Evolutionary conservation across 2,797 vertebrate species (phyloP), one percentile per base, ranked within the genome.

Genomic region (Pangasius larnaudii): DNA sequence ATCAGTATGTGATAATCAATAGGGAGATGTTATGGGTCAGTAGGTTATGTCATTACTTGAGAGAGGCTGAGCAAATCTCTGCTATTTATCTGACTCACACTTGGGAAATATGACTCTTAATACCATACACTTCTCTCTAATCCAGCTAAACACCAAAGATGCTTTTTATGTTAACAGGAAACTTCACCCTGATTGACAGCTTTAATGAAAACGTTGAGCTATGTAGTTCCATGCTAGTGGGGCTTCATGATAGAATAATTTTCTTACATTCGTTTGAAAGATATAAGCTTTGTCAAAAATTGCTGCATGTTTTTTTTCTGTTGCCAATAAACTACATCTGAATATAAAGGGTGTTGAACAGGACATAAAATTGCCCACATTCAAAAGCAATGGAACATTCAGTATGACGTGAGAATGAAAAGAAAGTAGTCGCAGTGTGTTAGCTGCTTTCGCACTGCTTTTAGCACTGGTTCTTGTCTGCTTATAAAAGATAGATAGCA

Each of bases 1-100:
- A 95, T 94, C 91, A 93, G 91, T 80, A 93, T 79, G 75, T 93
- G 89, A 91, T 92, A 93, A 94, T 94, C 93, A 92, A 91, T 92
- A 89, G 90, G 75, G 85, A 89, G 92, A 94, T 94, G 91, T 84
- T 91, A 94, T 93, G 93, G 93, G 94, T 95, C 92, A 90, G 92
- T 90, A 91, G 90, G 85, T 85, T 69, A 91, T 91, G 77, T 89
- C 46, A 13, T 88, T 53, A 53, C 86, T 91, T 90, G 71, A 88
- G 49, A 77, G 27, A 78, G 42, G 69, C 24, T 86, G 87, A 92
- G 78, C 56, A 83, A 86, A 90, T 92, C 85, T 85, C 91, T 89
- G 85, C 88, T 89, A 86, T 91, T 84, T 72, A 88, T 91, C 85
- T 90, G 89, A 58, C 63, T 90, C 86, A 93, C 93, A 87, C 92